Percentiles rank a stretch among this genome's conserved stretches.
phyloP scores from a whole-genome alignment of 2,888 invertebrate species.

The Ptilodon capucinus region DNA sequence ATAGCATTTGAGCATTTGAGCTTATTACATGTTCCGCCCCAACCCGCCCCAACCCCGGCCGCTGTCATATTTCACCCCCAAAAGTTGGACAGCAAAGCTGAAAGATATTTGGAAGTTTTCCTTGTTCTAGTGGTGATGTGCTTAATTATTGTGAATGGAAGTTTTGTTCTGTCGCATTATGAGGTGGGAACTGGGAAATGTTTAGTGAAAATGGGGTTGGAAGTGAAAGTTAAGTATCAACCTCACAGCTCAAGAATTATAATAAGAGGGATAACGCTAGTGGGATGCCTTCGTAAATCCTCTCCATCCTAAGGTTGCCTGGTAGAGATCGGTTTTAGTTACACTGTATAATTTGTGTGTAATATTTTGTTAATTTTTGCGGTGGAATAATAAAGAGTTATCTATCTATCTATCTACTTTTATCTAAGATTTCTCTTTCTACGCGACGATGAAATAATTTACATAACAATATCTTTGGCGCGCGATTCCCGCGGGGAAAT shows the following conservation, averaged over 20 bases:
- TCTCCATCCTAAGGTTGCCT: too few relatives aligned
- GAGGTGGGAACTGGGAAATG: not conserved
- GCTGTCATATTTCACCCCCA: slow-evolving; percentile 33
- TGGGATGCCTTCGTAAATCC: too few relatives aligned
- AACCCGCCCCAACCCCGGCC: slow-evolving; percentile 26
- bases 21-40: slow-evolving; percentile 46
- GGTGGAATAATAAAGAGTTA: too few relatives aligned
- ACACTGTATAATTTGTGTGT: too few relatives aligned
- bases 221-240: too few relatives aligned
- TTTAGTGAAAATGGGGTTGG: too few relatives aligned
- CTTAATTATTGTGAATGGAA: not conserved
- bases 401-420: too few relatives aligned
- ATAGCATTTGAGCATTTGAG: slow-evolving; percentile 49
- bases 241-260: too few relatives aligned
- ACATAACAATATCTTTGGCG: not conserved
- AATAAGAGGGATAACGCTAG: too few relatives aligned
- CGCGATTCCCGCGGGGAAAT: slow-evolving; percentile 28
- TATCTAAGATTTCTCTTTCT: not conserved
- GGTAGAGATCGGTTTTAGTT: too few relatives aligned
- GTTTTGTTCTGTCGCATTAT: not conserved
- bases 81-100: slow-evolving; percentile 27
- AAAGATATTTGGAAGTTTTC: slow-evolving; percentile 23
- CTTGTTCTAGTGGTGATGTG: not conserved
- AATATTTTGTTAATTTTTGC: too few relatives aligned
- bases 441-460: not conserved